Evolutionary conservation across 1,140 invertebrate species (phyloP), one percentile per base, ranked within the genome.

Genomic region (Lucilia sericata): DNA sequence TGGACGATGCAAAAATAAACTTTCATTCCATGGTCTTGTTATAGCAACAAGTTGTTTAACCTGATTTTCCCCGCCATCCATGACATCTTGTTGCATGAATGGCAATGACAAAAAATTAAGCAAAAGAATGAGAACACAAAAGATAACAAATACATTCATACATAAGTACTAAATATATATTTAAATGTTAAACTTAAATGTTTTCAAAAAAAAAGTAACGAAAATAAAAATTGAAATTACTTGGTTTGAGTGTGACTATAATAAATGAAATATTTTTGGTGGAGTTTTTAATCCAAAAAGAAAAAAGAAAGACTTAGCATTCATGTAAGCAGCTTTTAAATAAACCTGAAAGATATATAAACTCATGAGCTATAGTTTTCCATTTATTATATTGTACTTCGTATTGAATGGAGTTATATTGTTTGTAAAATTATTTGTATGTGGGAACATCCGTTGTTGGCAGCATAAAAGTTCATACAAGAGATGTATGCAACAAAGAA

Each of bases 391-490:
- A 55, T 17, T 55, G 7, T 70, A 21, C 65, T 30, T 25, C n/a
- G n/a, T 21, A 21, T 9, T 70, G 65, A 25, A 70, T 19, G n/a
- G 21, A 70, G 21, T 19, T 70, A 70, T 5, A 70, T 70, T 70
- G n/a, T 70, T 19, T 21, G 8, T 10, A 70, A 19, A 70, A 70
- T n/a, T 12, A 70, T 60, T 42, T 42, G 42, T 70, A 70, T 70
- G 65, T 70, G 65, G 65, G 65, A 70, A 70, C 65, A 70, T 70
- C 65, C 65, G 65, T 21, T 21, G n/a, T n/a, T n/a, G n/a, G n/a
- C 10, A 19, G 65, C 19, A 21, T 25, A 19, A 70, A 70, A 21
- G 65, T 25, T 70, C n/a, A 70, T 21, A 70, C 8, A 9, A 25
- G 65, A 70, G n/a, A 19, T 25, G 5, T 10, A 5, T 21, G n/a